These are phyloP conservation scores for Anhinga anhinga DNA, from an alignment of 2,113 vertebrate species.

Conservation along the genomic window DNA sequence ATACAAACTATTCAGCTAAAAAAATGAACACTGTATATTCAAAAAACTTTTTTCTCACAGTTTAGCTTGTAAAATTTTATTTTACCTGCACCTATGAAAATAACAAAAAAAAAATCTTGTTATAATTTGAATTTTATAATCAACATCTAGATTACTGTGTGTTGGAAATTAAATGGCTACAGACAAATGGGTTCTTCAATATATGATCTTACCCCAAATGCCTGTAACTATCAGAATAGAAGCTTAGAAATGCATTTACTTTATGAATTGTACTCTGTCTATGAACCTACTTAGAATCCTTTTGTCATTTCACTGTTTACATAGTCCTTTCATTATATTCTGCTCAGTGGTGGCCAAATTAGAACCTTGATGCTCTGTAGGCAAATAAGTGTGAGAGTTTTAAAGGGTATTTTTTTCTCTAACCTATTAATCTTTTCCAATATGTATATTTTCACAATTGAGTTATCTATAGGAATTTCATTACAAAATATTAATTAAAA, in stretches of 20 bases:
- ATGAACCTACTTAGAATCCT: background rate
- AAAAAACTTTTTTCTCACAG: background rate
- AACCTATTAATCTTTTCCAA: background rate
- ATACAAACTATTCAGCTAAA: background rate
- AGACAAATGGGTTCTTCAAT: background rate
- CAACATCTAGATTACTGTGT: background rate
- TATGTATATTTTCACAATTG: background rate
- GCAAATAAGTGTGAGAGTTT: background rate
- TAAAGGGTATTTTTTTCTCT: fast-evolving
- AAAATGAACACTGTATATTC: background rate
- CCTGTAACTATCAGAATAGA: background rate
- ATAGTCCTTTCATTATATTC: background rate
- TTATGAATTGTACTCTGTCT: background rate
- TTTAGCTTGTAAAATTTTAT: background rate
- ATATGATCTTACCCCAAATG: background rate
- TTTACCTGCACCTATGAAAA: background rate
- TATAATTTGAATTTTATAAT: background rate
- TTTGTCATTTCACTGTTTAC: background rate
- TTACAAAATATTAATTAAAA: background rate
- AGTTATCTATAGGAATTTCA: background rate
- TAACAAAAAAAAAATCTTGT: background rate
- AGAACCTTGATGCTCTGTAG: background rate
- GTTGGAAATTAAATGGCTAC: background rate
- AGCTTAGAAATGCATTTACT: background rate
- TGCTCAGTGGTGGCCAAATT: background rate